Percentiles rank a stretch among this genome's conserved stretches.
Evolutionary conservation across 2,888 invertebrate genomes (phyloP).

Genomic region (Pediacus dermestoides): DNA sequence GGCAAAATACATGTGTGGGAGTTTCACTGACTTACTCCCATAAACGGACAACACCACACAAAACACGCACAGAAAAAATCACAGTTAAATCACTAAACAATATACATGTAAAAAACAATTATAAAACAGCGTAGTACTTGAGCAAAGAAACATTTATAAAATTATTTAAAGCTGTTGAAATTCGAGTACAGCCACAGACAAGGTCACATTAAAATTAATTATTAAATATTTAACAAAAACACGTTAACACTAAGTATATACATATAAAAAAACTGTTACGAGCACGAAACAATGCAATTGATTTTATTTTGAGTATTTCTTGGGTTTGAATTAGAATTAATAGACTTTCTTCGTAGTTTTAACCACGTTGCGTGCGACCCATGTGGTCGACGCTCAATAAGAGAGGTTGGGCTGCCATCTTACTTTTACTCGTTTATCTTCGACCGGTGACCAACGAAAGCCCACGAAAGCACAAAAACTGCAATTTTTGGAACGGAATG

Average conservation of each 20-base stretch:
- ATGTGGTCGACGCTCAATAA: slow-evolving; percentile 51
- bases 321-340: slow-evolving; percentile 2
- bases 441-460: slow-evolving; percentile 13
- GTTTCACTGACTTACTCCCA: no score
- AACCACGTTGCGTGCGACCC: slow-evolving; percentile 51
- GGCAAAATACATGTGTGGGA: slow-evolving; percentile 27
- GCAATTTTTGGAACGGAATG: slow-evolving; percentile 7
- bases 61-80: slow-evolving; percentile 9
- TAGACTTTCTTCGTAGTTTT: no score
- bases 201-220: slow-evolving; percentile 19
- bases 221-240: slow-evolving; percentile 6
- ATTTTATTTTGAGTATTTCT: background rate
- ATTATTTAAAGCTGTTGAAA: no score
- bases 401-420: slow-evolving; percentile 45
- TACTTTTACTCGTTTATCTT: slow-evolving; percentile 33
- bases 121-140: no score
- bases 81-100: slow-evolving; percentile 4
- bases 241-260: no score
- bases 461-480: slow-evolving; percentile 3
- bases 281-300: no score
- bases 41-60: slow-evolving; percentile 13
- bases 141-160: no score
- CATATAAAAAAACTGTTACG: no score
- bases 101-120: no score
- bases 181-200: slow-evolving; percentile 16